Evolutionary conservation across 2,888 invertebrate species (phyloP), one percentile per base, ranked within the genome.

Genomic region (Endomychus coccineus): DNA sequence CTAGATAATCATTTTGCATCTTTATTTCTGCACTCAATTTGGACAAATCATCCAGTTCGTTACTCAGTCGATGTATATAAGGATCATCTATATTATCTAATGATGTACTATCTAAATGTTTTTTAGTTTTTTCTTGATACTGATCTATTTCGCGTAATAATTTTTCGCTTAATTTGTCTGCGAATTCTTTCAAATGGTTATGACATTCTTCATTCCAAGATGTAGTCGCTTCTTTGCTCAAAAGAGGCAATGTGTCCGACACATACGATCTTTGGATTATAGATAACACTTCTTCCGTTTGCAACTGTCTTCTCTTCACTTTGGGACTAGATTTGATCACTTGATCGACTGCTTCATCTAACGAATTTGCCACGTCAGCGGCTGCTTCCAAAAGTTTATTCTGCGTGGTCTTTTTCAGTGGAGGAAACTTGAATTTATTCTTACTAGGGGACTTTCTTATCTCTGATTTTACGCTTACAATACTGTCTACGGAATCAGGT

Each of bases 401-500:
- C 27, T 43, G 40, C 30, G 39, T 43, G 27, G 39, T 27, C 16
- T 33, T 33, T 13, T 33, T 31, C 10, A 32, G 25, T 3, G 35
- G 24, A 3, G 58, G 55, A 44, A 58, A 58, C 29, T 52, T 44
- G 40, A 57, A 57, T 31, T 39, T 48, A 11, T 42, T 48, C 19
- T 34, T 33, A 27, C 28, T 35, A 31, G 19, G 42, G 12, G 15
- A 36, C 11, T 28, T 34, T 11, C 17, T 32, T 13, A 25, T 27
- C 9, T 42, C 39, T 24, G 31, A 42, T 39, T 46, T 43, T 13
- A 85, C 83, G 54, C 83, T 85, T 28, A 42, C 40, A 47, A 88
- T 86, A 55, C 87, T 87, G 50, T 87, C 87, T 2, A 84, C 78
- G 2, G 88, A 88, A 58, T 88, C 88, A 2, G 89, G 88, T 0